These are phyloP conservation scores for Petroica traversi DNA, from an alignment of 2,113 vertebrate genomes.

Conservation along the genomic window DNA sequence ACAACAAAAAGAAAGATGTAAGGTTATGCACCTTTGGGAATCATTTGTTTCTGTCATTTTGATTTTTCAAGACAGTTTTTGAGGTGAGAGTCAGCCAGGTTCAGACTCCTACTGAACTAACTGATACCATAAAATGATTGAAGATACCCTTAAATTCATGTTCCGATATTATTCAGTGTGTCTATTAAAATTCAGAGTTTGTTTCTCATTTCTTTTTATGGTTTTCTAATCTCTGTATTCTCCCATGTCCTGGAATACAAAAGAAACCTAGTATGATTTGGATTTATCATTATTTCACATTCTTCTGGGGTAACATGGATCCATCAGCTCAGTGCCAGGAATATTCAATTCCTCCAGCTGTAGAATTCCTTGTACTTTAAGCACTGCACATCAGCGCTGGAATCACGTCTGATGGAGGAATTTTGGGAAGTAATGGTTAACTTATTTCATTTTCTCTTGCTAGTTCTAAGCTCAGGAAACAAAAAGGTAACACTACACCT, in stretches of 20 bases:
- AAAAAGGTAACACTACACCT: neutral
- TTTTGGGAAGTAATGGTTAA: neutral
- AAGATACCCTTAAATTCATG: neutral
- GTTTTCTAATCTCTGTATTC: neutral
- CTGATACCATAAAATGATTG: neutral
- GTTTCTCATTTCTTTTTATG: neutral
- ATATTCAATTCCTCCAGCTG: neutral
- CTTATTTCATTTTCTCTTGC: neutral
- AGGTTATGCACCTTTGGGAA: neutral
- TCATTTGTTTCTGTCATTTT: neutral
- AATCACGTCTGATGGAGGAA: neutral
- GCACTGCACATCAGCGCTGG: accelerated
- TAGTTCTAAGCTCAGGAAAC: neutral
- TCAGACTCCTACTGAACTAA: neutral
- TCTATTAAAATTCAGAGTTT: neutral
- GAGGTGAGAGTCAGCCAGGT: neutral
- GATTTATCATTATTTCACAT: neutral
- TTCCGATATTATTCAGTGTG: neutral
- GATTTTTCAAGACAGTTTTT: neutral
- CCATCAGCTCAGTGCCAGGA: neutral
- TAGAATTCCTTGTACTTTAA: neutral
- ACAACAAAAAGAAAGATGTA: neutral
- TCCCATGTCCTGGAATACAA: neutral
- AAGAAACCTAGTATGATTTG: neutral
- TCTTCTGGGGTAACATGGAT: neutral